These are phyloP conservation scores for Gnathonemus echidnorhynchus DNA, from an alignment of 2,113 vertebrate genomes.

Conservation along the genomic window DNA sequence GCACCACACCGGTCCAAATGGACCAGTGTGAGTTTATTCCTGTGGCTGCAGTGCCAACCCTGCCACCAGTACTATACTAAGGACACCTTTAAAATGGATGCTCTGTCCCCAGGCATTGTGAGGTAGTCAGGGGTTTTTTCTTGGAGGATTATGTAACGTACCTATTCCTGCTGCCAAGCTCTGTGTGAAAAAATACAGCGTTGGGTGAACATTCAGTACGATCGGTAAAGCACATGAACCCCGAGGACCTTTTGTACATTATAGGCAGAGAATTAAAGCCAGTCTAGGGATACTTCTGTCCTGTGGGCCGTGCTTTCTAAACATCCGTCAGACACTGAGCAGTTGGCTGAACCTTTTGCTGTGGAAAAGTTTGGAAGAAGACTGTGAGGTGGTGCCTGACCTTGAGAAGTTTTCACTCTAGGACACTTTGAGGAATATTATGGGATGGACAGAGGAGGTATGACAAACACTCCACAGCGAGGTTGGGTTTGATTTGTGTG, in stretches of 20 bases:
- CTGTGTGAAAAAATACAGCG: slow-evolving; percentile 41
- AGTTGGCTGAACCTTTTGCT: not conserved
- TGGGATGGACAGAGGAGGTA: not conserved
- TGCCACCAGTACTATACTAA: too few species aligned
- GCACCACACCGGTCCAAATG: too few species aligned
- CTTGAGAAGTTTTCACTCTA: not conserved
- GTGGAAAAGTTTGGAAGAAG: not conserved
- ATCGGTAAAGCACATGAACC: not conserved
- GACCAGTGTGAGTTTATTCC: too few species aligned
- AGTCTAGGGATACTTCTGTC: not conserved
- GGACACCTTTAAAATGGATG: not conserved
- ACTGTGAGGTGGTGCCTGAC: not conserved
- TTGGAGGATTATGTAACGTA: slow-evolving; percentile 33
- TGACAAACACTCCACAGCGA: not conserved
- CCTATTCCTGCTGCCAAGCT: slow-evolving; percentile 37
- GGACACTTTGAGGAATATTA: not conserved
- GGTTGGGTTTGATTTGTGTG: not conserved
- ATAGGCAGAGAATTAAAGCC: not conserved
- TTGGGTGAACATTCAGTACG: slow-evolving; percentile 28
- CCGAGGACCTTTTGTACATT: not conserved
- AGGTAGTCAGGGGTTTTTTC: not conserved
- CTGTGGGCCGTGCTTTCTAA: not conserved
- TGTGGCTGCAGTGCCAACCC: too few species aligned
- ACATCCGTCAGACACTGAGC: not conserved
- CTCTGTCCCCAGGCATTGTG: not conserved